These are phyloP conservation scores for Azemiops feae DNA, from an alignment of 2,113 vertebrate genomes.

Conservation along the genomic window DNA sequence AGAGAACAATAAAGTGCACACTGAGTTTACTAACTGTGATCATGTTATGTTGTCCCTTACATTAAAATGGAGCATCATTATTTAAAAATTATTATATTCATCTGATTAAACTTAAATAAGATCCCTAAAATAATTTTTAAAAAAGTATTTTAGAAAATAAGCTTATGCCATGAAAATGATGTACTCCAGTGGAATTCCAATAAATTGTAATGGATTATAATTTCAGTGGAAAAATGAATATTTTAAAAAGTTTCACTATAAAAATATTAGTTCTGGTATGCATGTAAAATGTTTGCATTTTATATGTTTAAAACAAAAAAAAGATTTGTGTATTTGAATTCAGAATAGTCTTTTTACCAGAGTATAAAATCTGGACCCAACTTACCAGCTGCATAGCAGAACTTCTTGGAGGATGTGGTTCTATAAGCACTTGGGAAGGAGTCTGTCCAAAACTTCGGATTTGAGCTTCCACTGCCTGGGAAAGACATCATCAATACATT, in stretches of 20 bases:
- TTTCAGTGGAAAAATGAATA: not conserved
- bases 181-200: not conserved
- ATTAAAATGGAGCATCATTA: not conserved
- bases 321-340: not conserved
- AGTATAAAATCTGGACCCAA: constrained; percentile 40
- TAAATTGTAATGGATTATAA: not conserved
- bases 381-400: constrained; percentile 99
- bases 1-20: not conserved
- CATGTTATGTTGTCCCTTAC: not conserved
- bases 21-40: not conserved
- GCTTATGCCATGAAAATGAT: not conserved
- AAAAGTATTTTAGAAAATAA: not conserved
- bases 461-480: constrained; percentile 95
- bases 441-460: constrained; percentile 98
- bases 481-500: constrained; percentile 61
- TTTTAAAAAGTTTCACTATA: not conserved
- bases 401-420: constrained; percentile 94
- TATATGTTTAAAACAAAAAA: not conserved
- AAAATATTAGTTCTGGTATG: not conserved
- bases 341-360: constrained; percentile 2
- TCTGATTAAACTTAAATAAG: constrained; percentile 47
- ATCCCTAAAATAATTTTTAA: constrained; percentile 6
- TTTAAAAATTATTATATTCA: constrained; percentile 45
- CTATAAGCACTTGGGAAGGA: constrained; percentile 93
- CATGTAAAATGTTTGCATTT: not conserved